Evolutionary conservation across 2,797 vertebrate species (phyloP).

Genomic region (Danio jaintianensis): DNA sequence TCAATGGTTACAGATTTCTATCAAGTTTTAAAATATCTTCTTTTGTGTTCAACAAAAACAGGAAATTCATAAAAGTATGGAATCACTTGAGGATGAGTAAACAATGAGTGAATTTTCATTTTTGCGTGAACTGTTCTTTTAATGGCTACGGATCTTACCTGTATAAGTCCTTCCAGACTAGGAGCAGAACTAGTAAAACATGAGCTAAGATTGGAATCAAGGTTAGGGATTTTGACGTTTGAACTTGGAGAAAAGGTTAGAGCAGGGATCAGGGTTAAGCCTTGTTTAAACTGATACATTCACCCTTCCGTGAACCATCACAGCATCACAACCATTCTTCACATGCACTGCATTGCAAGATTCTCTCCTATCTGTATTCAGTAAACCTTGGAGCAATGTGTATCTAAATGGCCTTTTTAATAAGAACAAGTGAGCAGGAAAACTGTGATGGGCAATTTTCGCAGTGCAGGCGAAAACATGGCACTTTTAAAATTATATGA

Average conservation of each 20-base stretch:
- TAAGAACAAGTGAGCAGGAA: background rate
- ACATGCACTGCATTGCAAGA: background rate
- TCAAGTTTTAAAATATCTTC: too few relatives aligned
- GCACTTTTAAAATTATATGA: background rate
- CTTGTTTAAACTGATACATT: constrained; percentile 1
- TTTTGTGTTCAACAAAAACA: too few relatives aligned
- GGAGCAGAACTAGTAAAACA: background rate
- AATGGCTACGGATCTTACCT: background rate
- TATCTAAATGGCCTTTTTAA: background rate
- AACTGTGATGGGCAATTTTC: background rate
- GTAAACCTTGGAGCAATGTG: background rate
- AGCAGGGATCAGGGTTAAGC: background rate
- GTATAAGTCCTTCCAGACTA: background rate
- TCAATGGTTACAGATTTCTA: too few relatives aligned
- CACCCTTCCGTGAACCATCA: background rate
- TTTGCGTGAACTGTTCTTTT: too few relatives aligned
- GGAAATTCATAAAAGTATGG: too few relatives aligned
- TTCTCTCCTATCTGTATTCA: background rate
- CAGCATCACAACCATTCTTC: background rate
- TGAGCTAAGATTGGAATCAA: background rate
- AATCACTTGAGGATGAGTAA: too few relatives aligned
- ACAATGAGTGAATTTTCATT: too few relatives aligned
- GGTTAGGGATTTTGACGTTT: background rate
- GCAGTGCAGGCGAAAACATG: background rate
- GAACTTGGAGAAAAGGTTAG: background rate